Evolutionary conservation across 2,888 invertebrate species (phyloP).

Genomic region (Eudasyphora cyanicolor): DNA sequence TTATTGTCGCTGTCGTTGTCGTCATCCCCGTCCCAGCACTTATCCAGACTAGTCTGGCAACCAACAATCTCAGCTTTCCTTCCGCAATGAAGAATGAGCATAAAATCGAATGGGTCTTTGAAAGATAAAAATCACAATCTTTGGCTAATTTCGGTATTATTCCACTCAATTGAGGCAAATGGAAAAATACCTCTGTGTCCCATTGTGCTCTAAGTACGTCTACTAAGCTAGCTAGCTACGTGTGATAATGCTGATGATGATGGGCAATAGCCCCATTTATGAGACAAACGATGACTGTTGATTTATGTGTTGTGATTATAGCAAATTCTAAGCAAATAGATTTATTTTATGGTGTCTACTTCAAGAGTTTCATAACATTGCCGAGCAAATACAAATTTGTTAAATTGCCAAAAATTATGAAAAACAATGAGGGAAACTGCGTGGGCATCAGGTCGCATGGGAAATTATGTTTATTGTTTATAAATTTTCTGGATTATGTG

Average conservation of each 20-base stretch:
- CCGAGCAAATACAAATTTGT: neutral
- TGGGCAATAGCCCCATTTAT: neutral
- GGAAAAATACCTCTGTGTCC: conserved; percentile 1
- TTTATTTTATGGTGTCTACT: neutral
- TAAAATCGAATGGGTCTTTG: too few relatives aligned
- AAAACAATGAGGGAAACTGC: neutral
- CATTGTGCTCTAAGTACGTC: neutral
- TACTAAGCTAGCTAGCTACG: neutral
- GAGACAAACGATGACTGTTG: neutral
- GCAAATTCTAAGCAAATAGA: neutral
- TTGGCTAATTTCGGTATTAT: neutral
- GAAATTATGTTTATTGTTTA: too few relatives aligned
- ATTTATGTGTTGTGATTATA: neutral
- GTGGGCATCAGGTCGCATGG: too few relatives aligned
- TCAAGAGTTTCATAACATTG: neutral
- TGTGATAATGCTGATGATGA: neutral
- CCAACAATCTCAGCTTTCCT: too few relatives aligned
- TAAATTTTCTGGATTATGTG: too few relatives aligned
- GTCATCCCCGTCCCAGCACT: neutral
- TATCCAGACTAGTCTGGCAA: too few relatives aligned
- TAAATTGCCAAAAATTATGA: neutral
- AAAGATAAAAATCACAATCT: neutral
- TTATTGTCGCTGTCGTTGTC: neutral
- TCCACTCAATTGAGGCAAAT: neutral
- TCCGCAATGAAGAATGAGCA: too few relatives aligned